Conservation (phyloP, 2,797 vertebrate genomes). For the Mormyrus hasselquistii region DNA sequence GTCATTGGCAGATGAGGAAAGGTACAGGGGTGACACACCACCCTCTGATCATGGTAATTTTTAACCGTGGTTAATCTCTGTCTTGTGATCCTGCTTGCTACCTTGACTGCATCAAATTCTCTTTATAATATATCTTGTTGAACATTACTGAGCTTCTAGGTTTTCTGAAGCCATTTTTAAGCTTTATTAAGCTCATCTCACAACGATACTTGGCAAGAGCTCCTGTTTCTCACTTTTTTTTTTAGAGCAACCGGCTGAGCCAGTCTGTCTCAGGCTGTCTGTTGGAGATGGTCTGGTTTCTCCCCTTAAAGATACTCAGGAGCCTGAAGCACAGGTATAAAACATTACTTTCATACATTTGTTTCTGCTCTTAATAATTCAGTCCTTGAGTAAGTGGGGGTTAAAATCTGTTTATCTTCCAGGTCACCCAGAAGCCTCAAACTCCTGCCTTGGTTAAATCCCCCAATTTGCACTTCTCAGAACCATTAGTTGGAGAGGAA, state of each 20-base stretch:
- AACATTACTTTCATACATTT: not conserved
- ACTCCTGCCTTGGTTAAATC: constrained; percentile 49
- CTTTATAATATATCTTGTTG: not conserved
- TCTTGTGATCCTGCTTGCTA: not conserved
- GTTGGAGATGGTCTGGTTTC: constrained; percentile 44
- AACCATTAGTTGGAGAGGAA: constrained; percentile 61
- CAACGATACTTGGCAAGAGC: not conserved
- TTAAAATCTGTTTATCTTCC: not conserved
- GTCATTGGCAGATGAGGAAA: constrained; percentile 53
- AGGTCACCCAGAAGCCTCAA: constrained; percentile 36
- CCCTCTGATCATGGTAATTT: constrained; percentile 35
- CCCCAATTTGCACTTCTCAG: constrained; percentile 57
- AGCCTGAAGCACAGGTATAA: constrained; percentile 46
- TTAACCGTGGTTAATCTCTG: not conserved
- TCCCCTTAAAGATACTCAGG: constrained; percentile 40
- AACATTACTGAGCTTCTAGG: not conserved
- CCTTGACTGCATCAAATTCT: not conserved
- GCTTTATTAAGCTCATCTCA: not conserved
- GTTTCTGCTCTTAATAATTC: not conserved
- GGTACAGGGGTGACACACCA: constrained; percentile 43
- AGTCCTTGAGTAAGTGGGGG: not conserved
- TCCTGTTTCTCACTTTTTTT: constrained; percentile 11
- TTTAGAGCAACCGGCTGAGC: constrained; percentile 44
- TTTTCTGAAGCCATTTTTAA: not conserved
- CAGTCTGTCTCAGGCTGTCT: constrained; percentile 39